phyloP scores from a whole-genome alignment of 2,113 vertebrate genomes.

The Chlamydotis undulata region DNA sequence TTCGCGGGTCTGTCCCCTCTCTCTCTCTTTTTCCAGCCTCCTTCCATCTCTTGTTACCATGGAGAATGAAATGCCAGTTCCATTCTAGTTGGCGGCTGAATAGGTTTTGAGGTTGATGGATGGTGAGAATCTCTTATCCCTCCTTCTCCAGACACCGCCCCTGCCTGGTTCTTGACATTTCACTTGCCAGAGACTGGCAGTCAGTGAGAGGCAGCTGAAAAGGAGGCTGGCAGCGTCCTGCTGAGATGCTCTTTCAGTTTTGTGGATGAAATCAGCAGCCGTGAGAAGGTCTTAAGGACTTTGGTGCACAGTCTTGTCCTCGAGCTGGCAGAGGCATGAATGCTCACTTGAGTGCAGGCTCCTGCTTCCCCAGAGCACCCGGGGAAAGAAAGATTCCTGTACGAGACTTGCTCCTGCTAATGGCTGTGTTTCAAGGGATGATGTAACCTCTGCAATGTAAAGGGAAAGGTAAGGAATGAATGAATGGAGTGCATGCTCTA shows the following conservation, averaged over 20 bases:
- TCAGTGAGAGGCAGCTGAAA: slow-evolving; percentile 62
- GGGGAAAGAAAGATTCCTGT: not conserved
- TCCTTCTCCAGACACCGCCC: slow-evolving; percentile 68
- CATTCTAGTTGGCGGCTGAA: slow-evolving; percentile 71
- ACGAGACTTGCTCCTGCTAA: not conserved
- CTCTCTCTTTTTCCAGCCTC: not conserved
- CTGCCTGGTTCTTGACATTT: slow-evolving; percentile 72
- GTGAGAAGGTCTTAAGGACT: slow-evolving; percentile 63
- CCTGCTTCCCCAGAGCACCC: not conserved
- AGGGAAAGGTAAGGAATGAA: slow-evolving; percentile 50
- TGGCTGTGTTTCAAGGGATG: not conserved
- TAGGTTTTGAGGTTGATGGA: slow-evolving; percentile 77
- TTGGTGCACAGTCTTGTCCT: slow-evolving; percentile 33
- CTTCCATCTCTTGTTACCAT: slow-evolving; percentile 72
- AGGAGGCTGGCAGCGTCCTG: slow-evolving; percentile 66
- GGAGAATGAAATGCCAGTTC: slow-evolving; percentile 71
- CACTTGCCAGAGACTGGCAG: slow-evolving; percentile 68
- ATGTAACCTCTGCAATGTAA: not conserved
- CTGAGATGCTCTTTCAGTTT: slow-evolving; percentile 69
- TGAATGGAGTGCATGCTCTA: not conserved
- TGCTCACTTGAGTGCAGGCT: slow-evolving; percentile 41
- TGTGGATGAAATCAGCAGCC: slow-evolving; percentile 59
- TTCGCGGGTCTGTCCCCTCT: not conserved
- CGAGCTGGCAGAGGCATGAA: slow-evolving; percentile 20
- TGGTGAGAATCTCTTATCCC: slow-evolving; percentile 76